These are phyloP conservation scores for Danio jaintianensis DNA, from an alignment of 2,797 vertebrate genomes.

Conservation along the genomic window DNA sequence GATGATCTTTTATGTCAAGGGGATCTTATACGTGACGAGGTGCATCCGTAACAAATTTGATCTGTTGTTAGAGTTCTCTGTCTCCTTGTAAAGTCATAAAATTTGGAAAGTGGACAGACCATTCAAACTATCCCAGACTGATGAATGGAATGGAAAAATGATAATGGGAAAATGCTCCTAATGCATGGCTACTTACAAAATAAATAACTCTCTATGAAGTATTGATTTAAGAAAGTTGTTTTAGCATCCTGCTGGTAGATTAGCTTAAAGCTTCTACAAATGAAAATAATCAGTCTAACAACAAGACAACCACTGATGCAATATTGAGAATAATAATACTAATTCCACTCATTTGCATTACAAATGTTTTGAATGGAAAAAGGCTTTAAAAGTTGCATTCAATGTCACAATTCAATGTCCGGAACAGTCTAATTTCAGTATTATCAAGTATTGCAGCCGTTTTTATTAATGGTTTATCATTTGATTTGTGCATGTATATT, in stretches of 20 bases:
- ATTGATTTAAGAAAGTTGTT: not conserved
- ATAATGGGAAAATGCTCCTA: not conserved
- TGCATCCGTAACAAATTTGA: conserved; percentile 1
- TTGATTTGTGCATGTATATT: too few relatives aligned
- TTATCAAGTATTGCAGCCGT: too few relatives aligned
- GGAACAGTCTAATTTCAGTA: too few relatives aligned
- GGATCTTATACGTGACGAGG: conserved; percentile 28
- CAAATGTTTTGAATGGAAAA: not conserved
- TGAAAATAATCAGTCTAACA: conserved; percentile 6
- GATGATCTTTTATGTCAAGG: conserved; percentile 37
- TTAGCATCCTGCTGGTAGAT: conserved; percentile 15
- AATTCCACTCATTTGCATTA: not conserved
- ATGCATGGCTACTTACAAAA: not conserved
- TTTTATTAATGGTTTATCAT: too few relatives aligned
- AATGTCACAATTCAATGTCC: not conserved
- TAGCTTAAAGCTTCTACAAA: not conserved
- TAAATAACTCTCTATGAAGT: not conserved
- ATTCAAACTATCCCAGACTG: not conserved
- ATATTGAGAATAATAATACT: not conserved
- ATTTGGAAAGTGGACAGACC: not conserved
- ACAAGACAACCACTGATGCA: not conserved
- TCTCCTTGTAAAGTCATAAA: conserved; percentile 13
- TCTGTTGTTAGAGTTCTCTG: not conserved
- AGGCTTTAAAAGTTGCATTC: not conserved
- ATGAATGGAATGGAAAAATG: not conserved